phyloP scores from a whole-genome alignment of 2,797 vertebrate species.

The Labeo calbasu region DNA sequence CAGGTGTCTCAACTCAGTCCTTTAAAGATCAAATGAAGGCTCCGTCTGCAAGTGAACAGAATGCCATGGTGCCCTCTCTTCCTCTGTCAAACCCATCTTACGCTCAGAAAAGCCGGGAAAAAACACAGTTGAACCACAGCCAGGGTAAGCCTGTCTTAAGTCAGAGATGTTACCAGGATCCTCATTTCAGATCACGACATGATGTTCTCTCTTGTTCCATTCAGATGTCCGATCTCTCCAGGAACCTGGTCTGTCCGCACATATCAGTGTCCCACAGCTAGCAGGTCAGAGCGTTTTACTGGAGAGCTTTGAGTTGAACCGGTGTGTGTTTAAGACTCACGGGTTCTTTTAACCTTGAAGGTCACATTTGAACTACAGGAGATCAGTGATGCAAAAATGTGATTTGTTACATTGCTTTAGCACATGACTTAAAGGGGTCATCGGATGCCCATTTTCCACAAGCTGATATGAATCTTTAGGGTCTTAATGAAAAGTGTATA shows the following conservation, averaged over 20 bases:
- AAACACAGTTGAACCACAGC: constrained; percentile 64
- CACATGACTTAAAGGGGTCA: background rate
- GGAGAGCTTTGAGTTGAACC: constrained; percentile 4
- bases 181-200: constrained; percentile 21
- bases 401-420: background rate
- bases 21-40: constrained; percentile 67
- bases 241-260: constrained; percentile 50
- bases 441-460: no score
- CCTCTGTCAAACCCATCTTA: constrained; percentile 59
- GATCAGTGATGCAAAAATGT: background rate
- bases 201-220: constrained; percentile 31
- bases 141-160: constrained; percentile 65
- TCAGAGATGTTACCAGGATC: constrained; percentile 5
- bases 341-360: constrained; percentile 1
- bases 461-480: no score
- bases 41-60: constrained; percentile 52
- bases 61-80: constrained; percentile 14
- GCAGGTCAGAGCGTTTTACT: constrained; percentile 67
- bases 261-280: constrained; percentile 64
- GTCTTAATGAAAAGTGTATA: no score
- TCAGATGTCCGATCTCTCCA: constrained; percentile 67
- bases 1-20: constrained; percentile 72
- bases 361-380: background rate
- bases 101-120: constrained; percentile 62
- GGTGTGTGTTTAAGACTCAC: background rate